Percentiles rank a stretch among this genome's conserved stretches.
phyloP scores from a whole-genome alignment of 1,140 invertebrate genomes.

The Ostrea denselamellosa region DNA sequence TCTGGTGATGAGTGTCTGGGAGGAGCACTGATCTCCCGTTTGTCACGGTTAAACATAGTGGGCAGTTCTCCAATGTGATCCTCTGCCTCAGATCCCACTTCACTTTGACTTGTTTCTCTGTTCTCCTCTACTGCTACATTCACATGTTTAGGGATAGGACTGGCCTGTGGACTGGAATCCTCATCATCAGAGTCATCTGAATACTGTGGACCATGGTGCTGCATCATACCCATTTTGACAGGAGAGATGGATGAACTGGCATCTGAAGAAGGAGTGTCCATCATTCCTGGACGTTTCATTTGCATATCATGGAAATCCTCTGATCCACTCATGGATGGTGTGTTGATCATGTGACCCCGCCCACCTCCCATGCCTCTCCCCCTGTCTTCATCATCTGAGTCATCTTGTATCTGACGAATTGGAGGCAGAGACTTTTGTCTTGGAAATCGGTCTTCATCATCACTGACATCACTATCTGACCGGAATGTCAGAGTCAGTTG shows the following conservation, averaged over 20 bases:
- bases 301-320: conserved; percentile 59
- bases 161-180: conserved; percentile 35
- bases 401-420: conserved; percentile 32
- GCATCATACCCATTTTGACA: conserved; percentile 31
- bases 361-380: conserved; percentile 26
- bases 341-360: conserved; percentile 32
- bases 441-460: conserved; percentile 36
- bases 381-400: conserved; percentile 48
- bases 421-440: conserved; percentile 48
- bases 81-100: conserved; percentile 49
- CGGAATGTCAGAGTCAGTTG: conserved; percentile 51
- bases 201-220: conserved; percentile 31
- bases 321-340: conserved; percentile 59
- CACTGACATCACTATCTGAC: conserved; percentile 59
- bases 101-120: neutral
- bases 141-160: neutral
- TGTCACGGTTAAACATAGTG: conserved; percentile 49
- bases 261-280: conserved; percentile 61
- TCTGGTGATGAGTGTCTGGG: conserved; percentile 15
- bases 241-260: conserved; percentile 45
- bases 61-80: conserved; percentile 54
- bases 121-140: neutral
- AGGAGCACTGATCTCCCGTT: conserved; percentile 41
- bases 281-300: conserved; percentile 49
- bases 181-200: conserved; percentile 52